Base-by-base conservation (phyloP, 2,888 invertebrate genomes). In the Crocallis elinguaria region DNA sequence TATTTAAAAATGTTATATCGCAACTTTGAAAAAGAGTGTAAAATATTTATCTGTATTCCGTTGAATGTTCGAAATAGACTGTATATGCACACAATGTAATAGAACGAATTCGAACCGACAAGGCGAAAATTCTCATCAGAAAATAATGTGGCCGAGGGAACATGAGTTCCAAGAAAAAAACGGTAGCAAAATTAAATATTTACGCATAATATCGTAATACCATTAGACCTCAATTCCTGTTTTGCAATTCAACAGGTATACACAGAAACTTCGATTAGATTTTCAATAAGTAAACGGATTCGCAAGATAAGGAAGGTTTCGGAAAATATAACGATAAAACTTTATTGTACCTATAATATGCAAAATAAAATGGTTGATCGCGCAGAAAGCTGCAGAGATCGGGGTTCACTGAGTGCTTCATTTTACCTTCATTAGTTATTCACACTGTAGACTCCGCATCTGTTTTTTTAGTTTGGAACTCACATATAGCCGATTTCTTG, bases 401-500 rank as follows among this genome's bases (percentile, higher is more conserved):
- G 60, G 58, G 60, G 62, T 59, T 60, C 51, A 53, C 59, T 68
- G 67, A 75, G 72, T 62, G 68, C 66, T 75, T 75, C 67, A 73
- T 77, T 78, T 77, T 73, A 73, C 65, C 66, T 68, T 77, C 74
- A 69, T 80, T 77, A 78, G 70, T 72, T 72, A 75, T 75, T 74
- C 68, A 73, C 56, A 60, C 32, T 64, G 60, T 56, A 46, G 58
- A 48, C 56, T 59, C 60, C 41, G 29, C 51, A 55, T 62, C 61
- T 65, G 56, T 62, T 45, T 59, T 54, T 55, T 62, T 57, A 43
- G 50, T 61, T 59, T 39, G 32, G 37, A 72, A 78, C 74, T 76
- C 71, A 62, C 71, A 70, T 68, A 66, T 68, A 60, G 57, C 63
- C 59, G 57, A 63, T 67, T 74, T 74, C 67, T 77, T 73, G 68